Percentiles rank a stretch among this genome's conserved stretches.
phyloP scores from a whole-genome alignment of 2,888 invertebrate species.

The Subacronicta megacephala region DNA sequence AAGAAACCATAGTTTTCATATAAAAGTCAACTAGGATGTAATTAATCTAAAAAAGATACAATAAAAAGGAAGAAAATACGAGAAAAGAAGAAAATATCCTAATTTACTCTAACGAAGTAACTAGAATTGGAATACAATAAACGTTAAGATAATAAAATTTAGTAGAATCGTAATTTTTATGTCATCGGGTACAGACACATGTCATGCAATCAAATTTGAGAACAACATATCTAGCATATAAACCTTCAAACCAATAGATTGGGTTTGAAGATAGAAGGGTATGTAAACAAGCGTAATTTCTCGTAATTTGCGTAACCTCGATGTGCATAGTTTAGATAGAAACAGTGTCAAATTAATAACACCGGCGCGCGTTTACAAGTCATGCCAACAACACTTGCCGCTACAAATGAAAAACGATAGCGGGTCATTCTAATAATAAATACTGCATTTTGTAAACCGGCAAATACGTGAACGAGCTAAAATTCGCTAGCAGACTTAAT shows the following conservation, averaged over 20 bases:
- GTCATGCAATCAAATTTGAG: not conserved
- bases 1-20: slow-evolving; percentile 10
- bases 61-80: slow-evolving; percentile 4
- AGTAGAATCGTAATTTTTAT: not conserved
- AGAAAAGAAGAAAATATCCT: not conserved
- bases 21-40: slow-evolving; percentile 6
- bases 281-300: slow-evolving; percentile 34
- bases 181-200: not conserved
- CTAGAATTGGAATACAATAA: not conserved
- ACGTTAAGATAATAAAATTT: no score
- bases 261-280: slow-evolving; percentile 5
- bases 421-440: slow-evolving; percentile 1
- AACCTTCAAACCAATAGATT: not conserved
- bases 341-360: slow-evolving; percentile 67
- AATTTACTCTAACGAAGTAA: not conserved
- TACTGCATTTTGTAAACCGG: no score
- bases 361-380: slow-evolving; percentile 46
- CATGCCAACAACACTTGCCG: slow-evolving; percentile 32
- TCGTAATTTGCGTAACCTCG: slow-evolving; percentile 43
- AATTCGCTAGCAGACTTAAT: no score
- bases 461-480: not conserved
- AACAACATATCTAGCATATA: not conserved
- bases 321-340: slow-evolving; percentile 37
- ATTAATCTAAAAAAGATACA: slow-evolving; percentile 11
- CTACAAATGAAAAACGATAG: slow-evolving; percentile 24